Base-by-base conservation (phyloP, 2,888 invertebrate species). In the Omphaloscelis lunosa region DNA sequence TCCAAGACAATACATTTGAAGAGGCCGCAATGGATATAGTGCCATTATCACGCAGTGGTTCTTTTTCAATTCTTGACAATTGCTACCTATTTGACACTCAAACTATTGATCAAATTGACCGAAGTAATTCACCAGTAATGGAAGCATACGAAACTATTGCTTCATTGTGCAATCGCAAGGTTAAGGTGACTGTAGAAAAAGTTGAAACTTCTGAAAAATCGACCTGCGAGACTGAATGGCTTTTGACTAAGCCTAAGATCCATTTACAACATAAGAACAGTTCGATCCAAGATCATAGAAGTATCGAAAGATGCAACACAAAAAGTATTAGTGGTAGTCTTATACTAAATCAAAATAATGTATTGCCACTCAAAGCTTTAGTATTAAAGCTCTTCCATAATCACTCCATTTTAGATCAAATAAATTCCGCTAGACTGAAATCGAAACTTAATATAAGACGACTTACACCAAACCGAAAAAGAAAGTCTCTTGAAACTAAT, bases 81-180 rank as follows among this genome's bases (percentile, higher is more conserved):
- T 86, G 53, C n/a, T 72, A 67, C 2, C 6, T 69, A n/a, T 74
- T 82, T 34, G 77, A 78, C 15, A 74, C 82, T 72, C 58, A 67
- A 48, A 17, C n/a, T 20, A 34, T 34, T 48, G 56, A 66, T 48
- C 51, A 75, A 56, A 67, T 41, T 65, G 75, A 29, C 7, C 72
- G 76, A 58, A 89, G 85, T 77, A 92, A 81, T 80, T 94, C 94
- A 23, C 94, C 95, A 20, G 93, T 94, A 5, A 93, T 94, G 86
- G 91, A 92, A 76, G 87, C 89, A 45, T 92, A 88, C 82, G 93
- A 94, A 51, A 79, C 86, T 8, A 90, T 94, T 72, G 90, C 76
- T 34, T 69, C 74, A 39, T 66, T 73, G 23, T 63, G 11, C 34
- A 59, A 27, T 41, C 58, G 9, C 17, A 58, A 72, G 7, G 23